These are phyloP conservation scores for Ornithorhynchus anatinus DNA, from an alignment of 2,113 vertebrate species.

Conservation along the genomic window DNA sequence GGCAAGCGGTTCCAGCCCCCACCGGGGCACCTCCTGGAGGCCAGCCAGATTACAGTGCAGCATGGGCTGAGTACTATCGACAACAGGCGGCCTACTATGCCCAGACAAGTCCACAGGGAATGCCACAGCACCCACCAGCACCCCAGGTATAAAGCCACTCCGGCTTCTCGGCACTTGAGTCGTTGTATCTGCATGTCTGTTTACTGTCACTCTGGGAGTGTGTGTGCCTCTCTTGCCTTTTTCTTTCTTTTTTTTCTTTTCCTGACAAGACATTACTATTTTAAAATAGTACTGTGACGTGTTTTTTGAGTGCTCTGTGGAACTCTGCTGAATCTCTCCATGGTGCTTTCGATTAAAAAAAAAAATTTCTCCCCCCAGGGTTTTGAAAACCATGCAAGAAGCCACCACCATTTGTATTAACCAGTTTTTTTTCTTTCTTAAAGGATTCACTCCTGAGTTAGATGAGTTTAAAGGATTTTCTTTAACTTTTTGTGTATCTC, in stretches of 20 bases:
- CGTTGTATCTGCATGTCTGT: slow-evolving; percentile 45
- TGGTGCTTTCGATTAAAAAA: slow-evolving; percentile 70
- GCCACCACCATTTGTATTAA: slow-evolving; percentile 82
- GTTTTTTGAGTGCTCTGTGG: slow-evolving; percentile 52
- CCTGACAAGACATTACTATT: slow-evolving; percentile 55
- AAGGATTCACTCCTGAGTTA: slow-evolving; percentile 89
- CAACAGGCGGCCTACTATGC: slow-evolving; percentile 98
- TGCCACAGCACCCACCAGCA: slow-evolving; percentile 88
- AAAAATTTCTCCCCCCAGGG: slow-evolving; percentile 82
- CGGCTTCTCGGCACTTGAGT: slow-evolving; percentile 42
- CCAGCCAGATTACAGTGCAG: slow-evolving; percentile 95
- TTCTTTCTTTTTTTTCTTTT: slow-evolving; percentile 64
- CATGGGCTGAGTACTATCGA: slow-evolving; percentile 98
- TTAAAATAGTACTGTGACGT: slow-evolving; percentile 46
- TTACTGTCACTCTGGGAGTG: slow-evolving; percentile 43
- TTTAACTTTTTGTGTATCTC: slow-evolving; percentile 99
- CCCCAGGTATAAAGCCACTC: slow-evolving; percentile 86
- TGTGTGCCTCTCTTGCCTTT: too few relatives aligned
- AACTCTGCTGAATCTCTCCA: slow-evolving; percentile 70
- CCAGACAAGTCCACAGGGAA: slow-evolving; percentile 90
- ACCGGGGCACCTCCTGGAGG: slow-evolving; percentile 86
- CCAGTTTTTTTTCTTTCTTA: slow-evolving; percentile 83
- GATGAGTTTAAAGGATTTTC: slow-evolving; percentile 86
- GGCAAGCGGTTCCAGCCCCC: slow-evolving; percentile 82
- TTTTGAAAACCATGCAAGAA: slow-evolving; percentile 85